Percentiles rank a stretch among this genome's conserved stretches.
Conservation (phyloP, 2,113 vertebrate species). For the Psophia crepitans region DNA sequence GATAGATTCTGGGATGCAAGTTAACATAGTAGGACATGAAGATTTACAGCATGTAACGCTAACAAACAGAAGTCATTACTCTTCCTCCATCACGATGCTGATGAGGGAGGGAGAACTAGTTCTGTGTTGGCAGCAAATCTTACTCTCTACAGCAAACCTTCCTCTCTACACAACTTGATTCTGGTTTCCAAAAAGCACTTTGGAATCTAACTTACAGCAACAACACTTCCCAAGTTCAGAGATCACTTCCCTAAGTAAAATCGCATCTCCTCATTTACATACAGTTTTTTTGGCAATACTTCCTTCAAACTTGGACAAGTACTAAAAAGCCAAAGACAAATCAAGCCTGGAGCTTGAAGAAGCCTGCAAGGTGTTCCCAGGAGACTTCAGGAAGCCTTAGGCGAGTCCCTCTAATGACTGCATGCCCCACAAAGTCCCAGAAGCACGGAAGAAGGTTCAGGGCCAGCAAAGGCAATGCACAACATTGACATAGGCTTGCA, state of each 20-base stretch:
- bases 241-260: neutral
- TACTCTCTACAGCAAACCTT: neutral
- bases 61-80: neutral
- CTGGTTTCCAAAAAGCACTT: neutral
- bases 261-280: rapidly evolving
- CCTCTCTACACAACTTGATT: neutral
- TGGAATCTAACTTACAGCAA: neutral
- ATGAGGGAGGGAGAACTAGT: neutral
- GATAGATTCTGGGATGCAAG: neutral
- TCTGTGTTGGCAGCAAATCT: neutral
- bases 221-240: neutral
- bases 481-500: rapidly evolving
- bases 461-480: neutral
- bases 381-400: neutral
- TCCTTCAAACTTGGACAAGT: neutral
- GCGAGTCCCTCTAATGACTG: rapidly evolving
- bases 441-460: rapidly evolving
- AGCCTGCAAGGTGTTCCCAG: neutral
- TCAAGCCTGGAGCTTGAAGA: neutral
- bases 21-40: neutral
- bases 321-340: neutral
- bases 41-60: neutral
- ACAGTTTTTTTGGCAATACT: neutral
- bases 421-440: rapidly evolving
- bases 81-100: neutral